Evolutionary conservation across 2,113 vertebrate species (phyloP).

Genomic region (Pelvicachromis taeniatus): DNA sequence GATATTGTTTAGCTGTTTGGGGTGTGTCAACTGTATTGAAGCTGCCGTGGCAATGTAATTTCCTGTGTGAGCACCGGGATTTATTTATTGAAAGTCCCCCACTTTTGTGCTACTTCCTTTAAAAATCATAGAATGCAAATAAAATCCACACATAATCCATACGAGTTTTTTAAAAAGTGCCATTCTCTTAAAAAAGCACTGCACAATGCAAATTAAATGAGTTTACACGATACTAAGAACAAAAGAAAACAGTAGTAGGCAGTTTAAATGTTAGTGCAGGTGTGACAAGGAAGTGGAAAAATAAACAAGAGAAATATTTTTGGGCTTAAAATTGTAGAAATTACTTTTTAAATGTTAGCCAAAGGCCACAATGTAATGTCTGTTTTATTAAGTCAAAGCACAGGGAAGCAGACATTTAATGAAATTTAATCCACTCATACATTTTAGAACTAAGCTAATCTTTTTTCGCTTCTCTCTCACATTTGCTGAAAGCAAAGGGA

Average conservation of each 20-base stretch:
- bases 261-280: not conserved
- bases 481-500: not conserved
- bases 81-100: not conserved
- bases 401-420: not conserved
- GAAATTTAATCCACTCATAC: not conserved
- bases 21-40: not conserved
- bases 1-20: not conserved
- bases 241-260: not conserved
- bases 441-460: not conserved
- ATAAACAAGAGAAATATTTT: not conserved
- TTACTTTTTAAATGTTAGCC: not conserved
- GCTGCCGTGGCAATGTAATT: not conserved
- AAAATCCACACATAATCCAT: too few relatives aligned
- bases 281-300: not conserved
- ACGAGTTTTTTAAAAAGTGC: not conserved
- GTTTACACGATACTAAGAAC: not conserved
- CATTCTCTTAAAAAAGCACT: not conserved
- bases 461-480: not conserved
- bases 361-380: not conserved
- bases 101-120: not conserved
- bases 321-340: not conserved
- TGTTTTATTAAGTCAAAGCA: not conserved
- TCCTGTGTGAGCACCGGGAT: not conserved
- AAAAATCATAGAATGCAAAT: not conserved
- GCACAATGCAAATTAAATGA: not conserved